A percentile compares a stretch with the other conserved stretches of the same genome.
phyloP scores from a whole-genome alignment of 2,888 invertebrate species.

The Palloptera scutellata region DNA sequence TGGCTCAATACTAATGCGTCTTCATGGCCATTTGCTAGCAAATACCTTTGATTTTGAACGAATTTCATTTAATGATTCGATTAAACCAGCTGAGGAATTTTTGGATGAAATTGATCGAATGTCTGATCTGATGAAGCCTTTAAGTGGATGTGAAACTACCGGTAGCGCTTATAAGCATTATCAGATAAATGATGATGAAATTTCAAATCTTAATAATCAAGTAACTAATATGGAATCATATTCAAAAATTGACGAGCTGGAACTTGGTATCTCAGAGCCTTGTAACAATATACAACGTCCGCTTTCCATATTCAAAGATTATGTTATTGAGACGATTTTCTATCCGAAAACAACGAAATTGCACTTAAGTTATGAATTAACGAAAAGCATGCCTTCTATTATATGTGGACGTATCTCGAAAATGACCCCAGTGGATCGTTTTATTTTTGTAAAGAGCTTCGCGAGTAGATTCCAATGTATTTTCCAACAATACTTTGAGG shows the following conservation, averaged over 20 bases:
- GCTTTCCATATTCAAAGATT: constrained; percentile 39
- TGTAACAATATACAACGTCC: constrained; percentile 34
- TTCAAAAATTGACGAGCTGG: too few relatives aligned
- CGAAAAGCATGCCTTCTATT: neutral
- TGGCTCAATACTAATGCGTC: constrained; percentile 41
- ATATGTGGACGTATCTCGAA: constrained; percentile 32
- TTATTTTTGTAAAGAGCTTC: constrained; percentile 36
- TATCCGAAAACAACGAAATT: constrained; percentile 23
- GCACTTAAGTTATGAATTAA: constrained; percentile 26
- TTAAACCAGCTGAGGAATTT: constrained; percentile 11
- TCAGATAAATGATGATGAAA: constrained; percentile 32
- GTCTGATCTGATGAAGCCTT: constrained; percentile 6
- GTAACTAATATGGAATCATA: too few relatives aligned
- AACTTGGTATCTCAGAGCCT: constrained; percentile 21
- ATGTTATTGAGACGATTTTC: constrained; percentile 36
- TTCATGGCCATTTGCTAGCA: constrained; percentile 36
- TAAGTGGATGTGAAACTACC: neutral
- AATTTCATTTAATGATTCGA: constrained; percentile 5
- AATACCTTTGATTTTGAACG: constrained; percentile 42
- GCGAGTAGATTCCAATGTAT: constrained; percentile 35
- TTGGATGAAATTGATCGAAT: constrained; percentile 22
- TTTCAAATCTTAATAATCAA: constrained; percentile 7
- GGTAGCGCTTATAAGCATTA: constrained; percentile 26
- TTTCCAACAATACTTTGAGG: constrained; percentile 36
- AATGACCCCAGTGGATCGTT: constrained; percentile 35